These are phyloP conservation scores for Platycheirus rosarum DNA, from an alignment of 2,888 invertebrate genomes.

Conservation along the genomic window DNA sequence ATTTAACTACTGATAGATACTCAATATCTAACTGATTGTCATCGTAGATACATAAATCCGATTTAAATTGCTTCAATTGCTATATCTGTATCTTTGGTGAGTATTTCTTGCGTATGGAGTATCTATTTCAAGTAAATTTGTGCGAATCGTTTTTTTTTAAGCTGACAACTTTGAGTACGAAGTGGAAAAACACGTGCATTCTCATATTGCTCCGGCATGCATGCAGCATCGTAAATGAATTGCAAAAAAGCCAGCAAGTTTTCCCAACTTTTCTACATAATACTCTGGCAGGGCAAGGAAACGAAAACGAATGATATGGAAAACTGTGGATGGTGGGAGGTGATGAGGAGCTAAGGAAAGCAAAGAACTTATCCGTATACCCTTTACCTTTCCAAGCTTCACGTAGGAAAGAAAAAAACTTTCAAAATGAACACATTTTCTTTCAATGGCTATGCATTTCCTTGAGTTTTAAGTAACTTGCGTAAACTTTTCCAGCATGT, in stretches of 20 bases:
- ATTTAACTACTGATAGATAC: slow-evolving; percentile 26
- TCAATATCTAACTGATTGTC: slow-evolving; percentile 1
- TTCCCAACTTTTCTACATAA: slow-evolving; percentile 55
- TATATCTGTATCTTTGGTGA: slow-evolving; percentile 23
- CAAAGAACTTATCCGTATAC: too few relatives aligned
- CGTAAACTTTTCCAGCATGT: slow-evolving; percentile 60
- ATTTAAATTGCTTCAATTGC: slow-evolving; percentile 64
- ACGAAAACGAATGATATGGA: slow-evolving; percentile 51
- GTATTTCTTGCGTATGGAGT: slow-evolving; percentile 3
- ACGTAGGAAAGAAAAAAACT: slow-evolving; percentile 58
- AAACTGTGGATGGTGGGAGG: slow-evolving; percentile 24
- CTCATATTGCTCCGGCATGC: slow-evolving; percentile 23
- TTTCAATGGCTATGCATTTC: slow-evolving; percentile 65
- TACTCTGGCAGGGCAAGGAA: background rate
- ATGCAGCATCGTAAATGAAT: slow-evolving; percentile 51
- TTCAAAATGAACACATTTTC: slow-evolving; percentile 67
- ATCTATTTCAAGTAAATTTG: slow-evolving; percentile 63
- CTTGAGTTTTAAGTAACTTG: slow-evolving; percentile 56
- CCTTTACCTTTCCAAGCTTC: background rate
- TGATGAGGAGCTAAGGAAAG: too few relatives aligned
- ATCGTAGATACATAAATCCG: slow-evolving; percentile 25
- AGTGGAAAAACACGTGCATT: slow-evolving; percentile 59
- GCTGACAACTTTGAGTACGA: slow-evolving; percentile 10
- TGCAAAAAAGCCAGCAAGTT: slow-evolving; percentile 57
- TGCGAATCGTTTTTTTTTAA: slow-evolving; percentile 21